These are phyloP conservation scores for Champsocephalus gunnari DNA, from an alignment of 2,797 vertebrate genomes.

Conservation along the genomic window DNA sequence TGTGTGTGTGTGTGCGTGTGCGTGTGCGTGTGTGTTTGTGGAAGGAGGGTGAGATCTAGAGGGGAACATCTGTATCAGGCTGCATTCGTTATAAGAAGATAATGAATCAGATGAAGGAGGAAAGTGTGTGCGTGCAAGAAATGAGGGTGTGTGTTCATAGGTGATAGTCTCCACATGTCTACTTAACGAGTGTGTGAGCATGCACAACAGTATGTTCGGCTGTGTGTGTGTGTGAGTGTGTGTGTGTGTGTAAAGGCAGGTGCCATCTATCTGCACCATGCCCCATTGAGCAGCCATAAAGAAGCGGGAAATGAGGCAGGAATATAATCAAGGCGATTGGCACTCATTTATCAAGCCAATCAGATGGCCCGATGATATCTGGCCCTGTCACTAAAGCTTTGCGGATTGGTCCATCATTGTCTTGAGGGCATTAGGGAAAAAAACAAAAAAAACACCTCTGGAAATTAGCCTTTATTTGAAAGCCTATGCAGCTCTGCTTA, in stretches of 20 bases:
- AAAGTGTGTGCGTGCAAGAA: neutral
- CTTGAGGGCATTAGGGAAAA: constrained; percentile 20
- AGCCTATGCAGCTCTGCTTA: neutral
- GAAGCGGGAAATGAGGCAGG: constrained; percentile 77
- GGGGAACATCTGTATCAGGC: constrained; percentile 74
- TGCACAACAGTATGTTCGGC: no score
- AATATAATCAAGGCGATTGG: constrained; percentile 74
- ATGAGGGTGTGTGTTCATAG: constrained; percentile 21
- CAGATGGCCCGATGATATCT: constrained; percentile 55
- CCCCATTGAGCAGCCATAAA: constrained; percentile 75
- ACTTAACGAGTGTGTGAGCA: constrained; percentile 11
- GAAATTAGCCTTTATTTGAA: neutral
- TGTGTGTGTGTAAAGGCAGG: neutral
- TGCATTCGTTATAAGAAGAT: constrained; percentile 85
- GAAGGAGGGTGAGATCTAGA: constrained; percentile 59
- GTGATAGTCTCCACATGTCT: constrained; percentile 17
- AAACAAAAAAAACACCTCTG: neutral
- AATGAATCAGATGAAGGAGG: constrained; percentile 81
- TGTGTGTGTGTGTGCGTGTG: no score
- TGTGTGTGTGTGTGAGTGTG: constrained; percentile 30
- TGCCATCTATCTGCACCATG: constrained; percentile 64
- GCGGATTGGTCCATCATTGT: constrained; percentile 15
- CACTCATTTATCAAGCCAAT: constrained; percentile 70
- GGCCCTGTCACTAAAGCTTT: constrained; percentile 24
- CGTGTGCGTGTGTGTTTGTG: neutral